Base-by-base conservation (phyloP, 2,797 vertebrate genomes). In the Neosalanx taihuensis region DNA sequence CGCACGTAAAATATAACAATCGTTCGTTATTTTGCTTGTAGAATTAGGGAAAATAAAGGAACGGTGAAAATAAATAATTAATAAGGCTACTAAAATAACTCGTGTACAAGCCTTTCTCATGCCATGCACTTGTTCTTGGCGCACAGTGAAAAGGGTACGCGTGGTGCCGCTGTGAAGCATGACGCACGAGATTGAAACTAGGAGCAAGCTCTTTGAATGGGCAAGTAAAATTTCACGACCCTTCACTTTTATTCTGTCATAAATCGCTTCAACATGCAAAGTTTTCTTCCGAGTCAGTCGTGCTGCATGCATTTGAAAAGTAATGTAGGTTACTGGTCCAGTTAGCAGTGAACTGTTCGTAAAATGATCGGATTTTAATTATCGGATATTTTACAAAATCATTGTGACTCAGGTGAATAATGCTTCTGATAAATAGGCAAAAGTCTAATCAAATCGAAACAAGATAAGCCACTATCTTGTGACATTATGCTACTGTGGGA, bases 101-200 rank as follows among this genome's bases (percentile, higher is more conserved):
- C 65, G 51, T 46, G 65, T 67, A 31, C 12, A 67, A 31, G 13
- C 6, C 15, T 67, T 26, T 17, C 10, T 51, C 49, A 26, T 2
- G 65, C 33, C 17, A 9, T 65, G 12, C 7, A 37, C 18, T 20
- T 64, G 9, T 37, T 49, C 20, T 20, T n/a, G 20, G 46, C 49
- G 49, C n/a, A n/a, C 23, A 53, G 26, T 9, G 6, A 6, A 66
- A 46, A 15, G 20, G 23, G 23, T 12, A n/a, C 1, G 41, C 46
- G 64, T 20, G 29, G 9, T 10, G 51, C 3, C 18, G 33, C 73
- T 82, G 79, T 84, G 75, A 83, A 76, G 73, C 82, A 63, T 1
- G 23, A 26, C 65, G 17, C 23, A 29, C 63, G 75, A 33, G 31
- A 31, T 2, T 17, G 66, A 83, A 59, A 79, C 66, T 17, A 29